phyloP scores from a whole-genome alignment of 2,797 vertebrate genomes.

The Serranus cabrilla region DNA sequence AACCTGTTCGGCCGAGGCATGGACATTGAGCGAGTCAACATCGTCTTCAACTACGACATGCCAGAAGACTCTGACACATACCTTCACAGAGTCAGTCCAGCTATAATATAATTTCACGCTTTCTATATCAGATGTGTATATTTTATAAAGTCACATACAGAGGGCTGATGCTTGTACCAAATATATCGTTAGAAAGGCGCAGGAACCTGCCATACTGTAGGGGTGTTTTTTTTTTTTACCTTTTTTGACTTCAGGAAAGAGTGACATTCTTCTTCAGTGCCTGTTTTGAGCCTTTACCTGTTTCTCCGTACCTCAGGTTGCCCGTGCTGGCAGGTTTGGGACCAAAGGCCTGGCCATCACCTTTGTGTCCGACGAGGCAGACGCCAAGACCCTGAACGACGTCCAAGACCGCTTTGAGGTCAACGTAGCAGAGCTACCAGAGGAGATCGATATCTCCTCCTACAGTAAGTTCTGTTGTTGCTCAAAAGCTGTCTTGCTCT shows the following conservation, averaged over 20 bases:
- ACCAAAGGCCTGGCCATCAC: constrained; percentile 92
- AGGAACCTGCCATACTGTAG: background rate
- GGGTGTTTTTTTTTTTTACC: no score
- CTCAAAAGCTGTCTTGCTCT: background rate
- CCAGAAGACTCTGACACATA: constrained; percentile 93
- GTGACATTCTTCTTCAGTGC: no score
- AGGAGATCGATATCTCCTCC: constrained; percentile 93
- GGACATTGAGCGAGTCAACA: constrained; percentile 94
- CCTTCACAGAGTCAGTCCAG: constrained; percentile 89
- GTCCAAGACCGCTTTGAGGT: constrained; percentile 94
- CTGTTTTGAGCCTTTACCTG: background rate
- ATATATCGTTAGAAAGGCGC: background rate
- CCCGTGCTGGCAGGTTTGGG: constrained; percentile 90
- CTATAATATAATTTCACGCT: background rate
- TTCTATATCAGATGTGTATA: background rate
- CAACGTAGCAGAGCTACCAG: constrained; percentile 92
- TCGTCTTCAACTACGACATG: constrained; percentile 95
- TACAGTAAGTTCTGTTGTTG: constrained; percentile 86
- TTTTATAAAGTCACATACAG: background rate
- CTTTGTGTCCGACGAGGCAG: constrained; percentile 91
- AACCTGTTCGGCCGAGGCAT: constrained; percentile 93
- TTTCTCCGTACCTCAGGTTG: constrained; percentile 81
- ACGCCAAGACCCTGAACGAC: constrained; percentile 92
- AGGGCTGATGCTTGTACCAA: background rate
- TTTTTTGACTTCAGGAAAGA: no score